These are phyloP conservation scores for Microctenopoma lineatum DNA, from an alignment of 2,797 vertebrate genomes.

Conservation along the genomic window DNA sequence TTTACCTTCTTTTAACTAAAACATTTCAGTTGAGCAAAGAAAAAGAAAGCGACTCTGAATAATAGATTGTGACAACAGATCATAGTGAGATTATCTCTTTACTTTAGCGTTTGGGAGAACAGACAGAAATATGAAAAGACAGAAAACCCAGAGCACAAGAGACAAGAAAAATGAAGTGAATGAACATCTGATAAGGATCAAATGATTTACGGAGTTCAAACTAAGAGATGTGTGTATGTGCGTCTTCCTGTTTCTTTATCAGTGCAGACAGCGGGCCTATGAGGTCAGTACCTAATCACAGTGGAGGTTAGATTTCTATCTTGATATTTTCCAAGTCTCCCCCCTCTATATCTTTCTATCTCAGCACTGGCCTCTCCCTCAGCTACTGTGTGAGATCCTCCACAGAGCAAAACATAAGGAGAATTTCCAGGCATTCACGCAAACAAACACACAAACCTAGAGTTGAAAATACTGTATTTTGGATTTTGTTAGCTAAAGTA, in stretches of 20 bases:
- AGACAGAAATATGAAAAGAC: slow-evolving; percentile 44
- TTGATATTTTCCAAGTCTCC: slow-evolving; percentile 36
- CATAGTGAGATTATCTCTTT: slow-evolving; percentile 48
- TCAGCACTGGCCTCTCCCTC: slow-evolving; percentile 40
- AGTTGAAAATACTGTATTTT: slow-evolving; percentile 3
- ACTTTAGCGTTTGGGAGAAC: slow-evolving; percentile 32
- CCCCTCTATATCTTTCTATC: slow-evolving; percentile 51
- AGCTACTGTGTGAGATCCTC: slow-evolving; percentile 51
- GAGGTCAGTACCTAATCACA: slow-evolving; percentile 72
- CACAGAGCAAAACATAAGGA: slow-evolving; percentile 24
- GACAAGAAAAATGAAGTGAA: slow-evolving; percentile 51
- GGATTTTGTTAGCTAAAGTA: slow-evolving; percentile 32
- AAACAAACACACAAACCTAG: background rate
- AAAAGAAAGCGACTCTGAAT: slow-evolving; percentile 23
- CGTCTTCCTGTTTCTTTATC: slow-evolving; percentile 61
- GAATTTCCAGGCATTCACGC: slow-evolving; percentile 41
- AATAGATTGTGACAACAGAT: slow-evolving; percentile 47
- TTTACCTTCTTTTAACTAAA: slow-evolving; percentile 39
- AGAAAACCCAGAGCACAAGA: slow-evolving; percentile 40
- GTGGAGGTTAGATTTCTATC: slow-evolving; percentile 76
- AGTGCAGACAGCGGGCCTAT: slow-evolving; percentile 60
- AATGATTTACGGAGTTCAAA: slow-evolving; percentile 64
- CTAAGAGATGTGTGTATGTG: slow-evolving; percentile 34
- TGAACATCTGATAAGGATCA: slow-evolving; percentile 65
- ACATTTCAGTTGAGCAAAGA: slow-evolving; percentile 28